Base-by-base conservation (phyloP, 1,140 invertebrate genomes). In the Anadara kagoshimensis region DNA sequence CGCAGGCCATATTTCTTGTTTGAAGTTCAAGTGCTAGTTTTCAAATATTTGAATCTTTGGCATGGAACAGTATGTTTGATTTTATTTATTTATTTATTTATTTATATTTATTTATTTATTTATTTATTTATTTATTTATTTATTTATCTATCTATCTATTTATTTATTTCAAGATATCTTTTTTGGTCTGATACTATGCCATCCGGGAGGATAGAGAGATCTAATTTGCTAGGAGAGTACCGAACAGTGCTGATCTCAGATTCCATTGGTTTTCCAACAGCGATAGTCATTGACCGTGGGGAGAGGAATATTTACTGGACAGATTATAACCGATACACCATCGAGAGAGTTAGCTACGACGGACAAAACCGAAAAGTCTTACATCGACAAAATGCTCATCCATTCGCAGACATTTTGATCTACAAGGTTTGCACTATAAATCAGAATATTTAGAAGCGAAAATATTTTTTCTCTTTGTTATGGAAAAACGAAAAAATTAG, bases 151-250 rank as follows among this genome's bases (percentile, higher is more conserved):
- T 61, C 2, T 26, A 26, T 26, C 4, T 16, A 61, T 29, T 29
- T n/a, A 58, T 69, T 45, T 69, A n/a, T 14, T 68, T 69, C 20
- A 63, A 85, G 83, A n/a, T 76, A 75, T 47, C 61, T 85, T 10
- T 74, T 85, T 49, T 92, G 92, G 80, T 88, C 98, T 5, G 97
- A 98, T 85, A 95, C 94, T 0, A 95, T 98, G 41, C 96, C 97
- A 89, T 96, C 97, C 0, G 92, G 95, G 0, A 94, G 93, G 54
- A 94, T 97, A 85, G 95, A 96, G 77, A 91, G 96, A 49, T 93
- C 97, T 78, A 93, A 97, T 5, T 86, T 98, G 0, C 91, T 98
- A 0, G 95, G 95, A 72, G 94, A 95, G 80, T 97, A 98, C 86
- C 53, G 79, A 20, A 45, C 29, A 22, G 26, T 53, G 12, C 24